A percentile compares a stretch with the other conserved stretches of the same genome.
Evolutionary conservation across 2,888 invertebrate species (phyloP).

Genomic region (Bugula neritina): DNA sequence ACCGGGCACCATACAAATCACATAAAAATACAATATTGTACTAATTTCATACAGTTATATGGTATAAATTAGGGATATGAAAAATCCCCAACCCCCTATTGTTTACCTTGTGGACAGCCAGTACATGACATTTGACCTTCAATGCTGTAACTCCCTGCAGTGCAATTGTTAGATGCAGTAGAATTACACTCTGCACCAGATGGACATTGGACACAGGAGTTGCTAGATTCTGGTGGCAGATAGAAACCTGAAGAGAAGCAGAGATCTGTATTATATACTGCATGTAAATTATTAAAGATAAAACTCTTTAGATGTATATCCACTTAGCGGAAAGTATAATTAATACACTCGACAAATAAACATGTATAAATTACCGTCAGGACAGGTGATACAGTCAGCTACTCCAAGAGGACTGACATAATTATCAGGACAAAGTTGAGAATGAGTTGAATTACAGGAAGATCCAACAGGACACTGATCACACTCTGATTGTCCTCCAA

Average conservation of each 20-base stretch:
- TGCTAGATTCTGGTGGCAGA: constrained; percentile 16
- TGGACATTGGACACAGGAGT: constrained; percentile 27
- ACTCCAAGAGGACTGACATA: constrained; percentile 11
- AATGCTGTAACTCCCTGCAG: constrained; percentile 32
- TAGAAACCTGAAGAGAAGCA: not conserved
- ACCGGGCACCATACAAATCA: too few relatives aligned
- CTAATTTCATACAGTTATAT: too few relatives aligned
- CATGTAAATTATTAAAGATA: too few relatives aligned
- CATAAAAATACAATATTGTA: too few relatives aligned
- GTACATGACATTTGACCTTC: constrained; percentile 26
- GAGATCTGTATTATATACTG: too few relatives aligned
- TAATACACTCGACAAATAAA: not conserved
- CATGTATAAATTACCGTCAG: constrained; percentile 7
- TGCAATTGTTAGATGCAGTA: constrained; percentile 10
- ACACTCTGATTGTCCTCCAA: not conserved
- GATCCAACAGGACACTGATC: not conserved
- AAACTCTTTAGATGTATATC: too few relatives aligned
- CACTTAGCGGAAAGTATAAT: not conserved
- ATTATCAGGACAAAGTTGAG: not conserved
- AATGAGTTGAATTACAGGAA: not conserved
- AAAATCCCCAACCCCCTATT: too few relatives aligned
- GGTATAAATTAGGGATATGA: too few relatives aligned
- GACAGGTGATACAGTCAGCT: constrained; percentile 25
- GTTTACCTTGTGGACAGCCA: constrained; percentile 18
- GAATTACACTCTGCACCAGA: constrained; percentile 32